phyloP scores from a whole-genome alignment of 2,888 invertebrate species.

The Aphelenchoides bicaudatus region DNA sequence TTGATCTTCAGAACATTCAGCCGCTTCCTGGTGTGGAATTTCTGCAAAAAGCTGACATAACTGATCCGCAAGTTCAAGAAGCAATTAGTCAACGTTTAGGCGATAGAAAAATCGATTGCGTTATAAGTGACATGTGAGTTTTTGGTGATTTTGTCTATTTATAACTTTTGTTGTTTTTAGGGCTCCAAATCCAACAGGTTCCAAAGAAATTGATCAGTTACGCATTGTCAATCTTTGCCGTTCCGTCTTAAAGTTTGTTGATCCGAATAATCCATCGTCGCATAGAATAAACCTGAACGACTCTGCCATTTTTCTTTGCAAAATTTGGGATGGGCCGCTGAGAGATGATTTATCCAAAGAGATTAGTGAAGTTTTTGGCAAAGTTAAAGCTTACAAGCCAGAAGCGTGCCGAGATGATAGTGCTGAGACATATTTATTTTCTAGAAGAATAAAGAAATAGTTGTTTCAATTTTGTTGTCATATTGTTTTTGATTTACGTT shows the following conservation, averaged over 20 bases:
- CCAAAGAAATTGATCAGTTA: conserved; percentile 44
- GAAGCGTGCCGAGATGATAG: conserved; percentile 55
- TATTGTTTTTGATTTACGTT: not conserved
- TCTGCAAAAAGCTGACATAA: conserved; percentile 46
- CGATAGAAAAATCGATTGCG: conserved; percentile 44
- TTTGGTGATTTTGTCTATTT: conserved; percentile 2
- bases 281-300: conserved; percentile 37
- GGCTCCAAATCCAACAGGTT: conserved; percentile 29
- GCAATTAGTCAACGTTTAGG: conserved; percentile 36
- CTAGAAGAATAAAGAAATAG: conserved; percentile 22
- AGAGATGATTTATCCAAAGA: conserved; percentile 41
- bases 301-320: conserved; percentile 48
- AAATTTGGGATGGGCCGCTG: conserved; percentile 58
- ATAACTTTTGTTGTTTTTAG: not conserved
- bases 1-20: conserved; percentile 52
- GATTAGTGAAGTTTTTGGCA: conserved; percentile 39
- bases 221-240: conserved; percentile 47
- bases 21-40: conserved; percentile 54
- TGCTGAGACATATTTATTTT: conserved; percentile 54
- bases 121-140: conserved; percentile 58
- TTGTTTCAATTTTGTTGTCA: not conserved
- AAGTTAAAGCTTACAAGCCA: conserved; percentile 54
- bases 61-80: conserved; percentile 33
- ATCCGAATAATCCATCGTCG: conserved; percentile 19
- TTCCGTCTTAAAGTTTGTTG: conserved; percentile 32